phyloP scores from a whole-genome alignment of 2,797 vertebrate genomes.

The Rhadinocentrus ornatus region DNA sequence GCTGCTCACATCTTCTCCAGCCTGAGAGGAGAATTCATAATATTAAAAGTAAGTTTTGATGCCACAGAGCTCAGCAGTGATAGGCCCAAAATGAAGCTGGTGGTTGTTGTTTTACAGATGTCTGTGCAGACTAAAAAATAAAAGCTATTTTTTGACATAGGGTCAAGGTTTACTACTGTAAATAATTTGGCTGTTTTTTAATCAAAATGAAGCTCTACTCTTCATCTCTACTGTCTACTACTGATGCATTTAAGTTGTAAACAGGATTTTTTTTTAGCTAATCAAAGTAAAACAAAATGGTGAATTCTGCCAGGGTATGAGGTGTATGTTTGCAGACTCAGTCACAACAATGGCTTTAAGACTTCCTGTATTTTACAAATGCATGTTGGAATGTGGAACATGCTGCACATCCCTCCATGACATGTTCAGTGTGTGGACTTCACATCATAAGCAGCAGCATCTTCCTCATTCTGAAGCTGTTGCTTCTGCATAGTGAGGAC shows the following conservation, averaged over 20 bases:
- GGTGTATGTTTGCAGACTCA: not conserved
- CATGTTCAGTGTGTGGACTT: not conserved
- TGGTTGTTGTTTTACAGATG: not conserved
- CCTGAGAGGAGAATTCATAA: not conserved
- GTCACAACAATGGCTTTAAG: not conserved
- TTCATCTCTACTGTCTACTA: not conserved
- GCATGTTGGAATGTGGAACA: not conserved
- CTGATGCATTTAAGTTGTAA: not conserved
- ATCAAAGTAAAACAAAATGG: not conserved
- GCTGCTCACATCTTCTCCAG: slow-evolving; percentile 17
- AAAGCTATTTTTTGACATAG: not conserved
- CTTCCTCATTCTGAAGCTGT: not conserved
- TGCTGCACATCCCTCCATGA: not conserved
- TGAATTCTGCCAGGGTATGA: not conserved
- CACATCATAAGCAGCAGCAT: not conserved
- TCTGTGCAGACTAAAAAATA: not conserved
- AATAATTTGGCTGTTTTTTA: no score
- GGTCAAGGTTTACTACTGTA: not conserved
- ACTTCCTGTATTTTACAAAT: not conserved
- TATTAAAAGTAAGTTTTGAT: not conserved
- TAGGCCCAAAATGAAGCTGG: not conserved
- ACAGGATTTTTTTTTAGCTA: not conserved
- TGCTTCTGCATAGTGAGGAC: slow-evolving; percentile 1
- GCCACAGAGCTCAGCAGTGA: slow-evolving; percentile 4
- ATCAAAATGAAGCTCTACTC: not conserved